A percentile compares a stretch with the other conserved stretches of the same genome.
phyloP scores from a whole-genome alignment of 2,113 vertebrate species.

The Mustela lutreola region DNA sequence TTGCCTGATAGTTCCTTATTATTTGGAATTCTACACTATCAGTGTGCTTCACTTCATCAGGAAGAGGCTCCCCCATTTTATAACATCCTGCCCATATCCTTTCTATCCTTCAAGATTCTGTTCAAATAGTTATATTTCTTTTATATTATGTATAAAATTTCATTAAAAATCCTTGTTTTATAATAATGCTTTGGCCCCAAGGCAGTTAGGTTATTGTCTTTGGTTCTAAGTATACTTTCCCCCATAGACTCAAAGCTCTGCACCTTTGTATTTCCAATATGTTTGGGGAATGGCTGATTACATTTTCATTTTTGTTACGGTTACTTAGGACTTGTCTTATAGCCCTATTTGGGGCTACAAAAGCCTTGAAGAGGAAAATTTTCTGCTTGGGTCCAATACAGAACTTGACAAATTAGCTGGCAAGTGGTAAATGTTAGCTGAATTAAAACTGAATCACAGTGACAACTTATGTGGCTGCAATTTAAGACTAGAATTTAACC shows the following conservation, averaged over 20 bases:
- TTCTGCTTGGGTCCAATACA: background rate
- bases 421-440: conserved; percentile 22
- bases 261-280: background rate
- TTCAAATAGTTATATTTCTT: background rate
- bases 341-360: background rate
- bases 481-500: background rate
- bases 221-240: background rate
- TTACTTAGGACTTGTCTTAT: background rate
- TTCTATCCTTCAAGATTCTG: background rate
- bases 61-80: background rate
- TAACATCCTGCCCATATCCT: background rate
- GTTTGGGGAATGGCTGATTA: background rate
- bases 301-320: background rate
- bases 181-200: background rate
- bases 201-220: background rate
- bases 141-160: background rate
- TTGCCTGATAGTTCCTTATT: background rate
- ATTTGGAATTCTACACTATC: background rate
- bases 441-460: background rate
- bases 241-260: background rate
- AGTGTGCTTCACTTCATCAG: background rate
- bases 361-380: background rate
- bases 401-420: background rate
- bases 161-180: background rate
- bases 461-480: background rate